These are phyloP conservation scores for Dysmachus trigonus DNA, from an alignment of 2,888 invertebrate genomes.

Conservation along the genomic window DNA sequence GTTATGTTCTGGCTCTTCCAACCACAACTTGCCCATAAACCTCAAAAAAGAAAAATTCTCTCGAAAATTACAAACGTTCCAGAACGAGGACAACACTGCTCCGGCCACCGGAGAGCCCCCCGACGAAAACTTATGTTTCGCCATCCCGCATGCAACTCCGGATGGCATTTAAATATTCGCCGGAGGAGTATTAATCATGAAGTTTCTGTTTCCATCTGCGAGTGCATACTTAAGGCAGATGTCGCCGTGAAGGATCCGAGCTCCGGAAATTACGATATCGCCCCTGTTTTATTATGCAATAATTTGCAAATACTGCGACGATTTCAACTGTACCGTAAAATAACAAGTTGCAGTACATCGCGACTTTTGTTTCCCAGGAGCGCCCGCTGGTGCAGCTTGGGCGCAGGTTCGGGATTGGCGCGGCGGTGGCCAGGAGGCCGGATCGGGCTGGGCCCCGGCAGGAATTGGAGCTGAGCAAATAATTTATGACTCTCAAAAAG, in stretches of 20 bases:
- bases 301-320: constrained; percentile 39
- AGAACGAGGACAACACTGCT: not conserved
- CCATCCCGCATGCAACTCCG: not conserved
- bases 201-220: constrained; percentile 6
- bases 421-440: not conserved
- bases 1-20: not conserved
- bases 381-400: not conserved
- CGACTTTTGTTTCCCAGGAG: constrained; percentile 18
- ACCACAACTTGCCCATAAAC: not conserved
- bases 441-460: not conserved
- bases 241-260: not conserved
- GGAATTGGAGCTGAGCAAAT: constrained; percentile 28
- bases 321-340: constrained; percentile 34
- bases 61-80: not conserved
- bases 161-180: not conserved
- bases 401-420: not conserved
- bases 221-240: not conserved
- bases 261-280: constrained; percentile 6
- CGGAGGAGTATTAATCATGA: not conserved
- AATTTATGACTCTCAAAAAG: constrained; percentile 42
- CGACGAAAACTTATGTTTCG: not conserved
- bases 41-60: not conserved
- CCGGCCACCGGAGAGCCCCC: not conserved
- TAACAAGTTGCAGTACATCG: constrained; percentile 38
- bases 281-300: constrained; percentile 29